These are phyloP conservation scores for Arctopsyche grandis DNA, from an alignment of 1,140 invertebrate species.

Conservation along the genomic window DNA sequence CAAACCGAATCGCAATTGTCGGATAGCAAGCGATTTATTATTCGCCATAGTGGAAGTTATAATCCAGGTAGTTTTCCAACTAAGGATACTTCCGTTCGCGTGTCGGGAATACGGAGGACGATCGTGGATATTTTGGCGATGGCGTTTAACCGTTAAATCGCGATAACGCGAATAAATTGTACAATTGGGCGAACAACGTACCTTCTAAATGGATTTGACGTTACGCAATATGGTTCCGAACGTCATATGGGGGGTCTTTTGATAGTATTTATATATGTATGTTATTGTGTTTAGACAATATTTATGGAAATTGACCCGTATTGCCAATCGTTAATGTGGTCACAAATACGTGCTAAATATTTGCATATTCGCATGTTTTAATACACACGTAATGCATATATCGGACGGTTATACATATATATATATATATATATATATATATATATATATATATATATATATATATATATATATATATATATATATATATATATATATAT, in stretches of 20 bases:
- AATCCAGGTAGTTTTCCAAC: background rate
- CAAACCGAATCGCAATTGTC: no score
- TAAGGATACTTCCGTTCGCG: constrained; percentile 1
- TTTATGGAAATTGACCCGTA: constrained; percentile 11
- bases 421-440: no score
- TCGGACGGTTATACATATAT: no score
- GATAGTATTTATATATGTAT: background rate
- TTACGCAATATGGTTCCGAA: background rate
- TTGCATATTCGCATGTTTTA: no score
- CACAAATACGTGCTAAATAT: background rate
- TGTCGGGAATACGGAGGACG: constrained; percentile 7
- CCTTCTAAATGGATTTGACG: background rate
- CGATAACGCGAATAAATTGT: background rate
- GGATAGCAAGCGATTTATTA: no score
- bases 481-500: no score
- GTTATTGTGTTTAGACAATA: background rate
- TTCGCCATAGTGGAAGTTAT: no score
- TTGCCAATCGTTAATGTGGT: background rate
- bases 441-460: no score
- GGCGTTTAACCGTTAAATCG: constrained; percentile 6
- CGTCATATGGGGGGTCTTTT: background rate
- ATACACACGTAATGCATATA: no score
- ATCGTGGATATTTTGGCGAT: background rate
- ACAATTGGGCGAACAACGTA: background rate
- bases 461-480: no score